A percentile compares a stretch with the other conserved stretches of the same genome.
Evolutionary conservation across 1,140 invertebrate species (phyloP).

Genomic region (Nebria ingens): DNA sequence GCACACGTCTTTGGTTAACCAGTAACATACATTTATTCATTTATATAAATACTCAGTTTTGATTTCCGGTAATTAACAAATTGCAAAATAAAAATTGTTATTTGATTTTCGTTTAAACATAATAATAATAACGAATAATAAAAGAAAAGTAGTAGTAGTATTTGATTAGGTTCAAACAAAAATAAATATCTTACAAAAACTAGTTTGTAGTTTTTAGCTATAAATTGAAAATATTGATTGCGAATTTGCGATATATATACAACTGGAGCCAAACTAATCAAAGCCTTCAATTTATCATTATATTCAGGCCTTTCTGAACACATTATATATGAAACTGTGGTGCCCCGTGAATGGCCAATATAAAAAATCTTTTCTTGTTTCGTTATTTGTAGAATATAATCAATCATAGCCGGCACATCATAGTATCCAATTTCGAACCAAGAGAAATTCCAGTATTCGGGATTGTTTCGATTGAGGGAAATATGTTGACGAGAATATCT

Average conservation of each 20-base stretch:
- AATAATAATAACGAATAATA: no score
- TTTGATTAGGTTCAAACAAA: background rate
- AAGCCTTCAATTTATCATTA: constrained; percentile 40
- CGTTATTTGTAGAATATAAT: constrained; percentile 47
- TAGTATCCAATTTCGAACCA: constrained; percentile 49
- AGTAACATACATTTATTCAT: no score
- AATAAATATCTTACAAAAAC: background rate
- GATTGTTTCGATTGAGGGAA: constrained; percentile 34
- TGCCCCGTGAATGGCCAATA: constrained; percentile 53
- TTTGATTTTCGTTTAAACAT: no score
- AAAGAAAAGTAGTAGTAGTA: no score
- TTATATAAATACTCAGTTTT: no score
- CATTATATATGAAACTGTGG: constrained; percentile 44
- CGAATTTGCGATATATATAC: constrained; percentile 31
- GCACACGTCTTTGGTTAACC: no score
- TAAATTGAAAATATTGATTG: background rate
- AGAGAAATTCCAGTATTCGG: constrained; percentile 43
- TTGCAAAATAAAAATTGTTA: no score
- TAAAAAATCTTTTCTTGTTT: constrained; percentile 44
- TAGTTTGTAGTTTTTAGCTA: background rate
- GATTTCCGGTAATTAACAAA: no score
- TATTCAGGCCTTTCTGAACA: constrained; percentile 44
- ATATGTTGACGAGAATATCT: constrained; percentile 47
- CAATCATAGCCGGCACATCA: constrained; percentile 53
- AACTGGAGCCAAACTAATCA: constrained; percentile 45